phyloP scores from a whole-genome alignment of 2,888 invertebrate species.

The Lycia hirtaria region DNA sequence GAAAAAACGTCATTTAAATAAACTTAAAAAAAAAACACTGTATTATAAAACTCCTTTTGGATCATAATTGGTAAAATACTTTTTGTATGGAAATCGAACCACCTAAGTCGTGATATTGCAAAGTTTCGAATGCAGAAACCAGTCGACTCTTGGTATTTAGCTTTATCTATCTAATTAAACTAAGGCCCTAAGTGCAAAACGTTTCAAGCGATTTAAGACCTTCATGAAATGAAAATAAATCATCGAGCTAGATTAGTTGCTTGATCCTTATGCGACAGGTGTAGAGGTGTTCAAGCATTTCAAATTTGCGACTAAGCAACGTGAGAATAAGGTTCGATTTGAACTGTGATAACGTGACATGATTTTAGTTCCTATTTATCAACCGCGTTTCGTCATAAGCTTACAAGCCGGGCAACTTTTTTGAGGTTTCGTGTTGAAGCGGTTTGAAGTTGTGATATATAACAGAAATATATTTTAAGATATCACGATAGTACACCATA shows the following conservation, averaged over 20 bases:
- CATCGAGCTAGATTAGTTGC: slow-evolving; percentile 73
- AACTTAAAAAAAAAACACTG: too few species aligned
- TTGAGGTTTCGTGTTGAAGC: slow-evolving; percentile 28
- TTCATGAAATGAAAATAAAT: slow-evolving; percentile 53
- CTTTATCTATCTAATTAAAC: slow-evolving; percentile 56
- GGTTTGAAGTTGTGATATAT: too few species aligned
- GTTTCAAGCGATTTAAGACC: slow-evolving; percentile 59
- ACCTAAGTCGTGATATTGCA: slow-evolving; percentile 62
- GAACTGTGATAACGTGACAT: slow-evolving; percentile 44
- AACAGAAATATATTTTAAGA: too few species aligned
- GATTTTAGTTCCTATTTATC: slow-evolving; percentile 65
- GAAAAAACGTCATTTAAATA: too few species aligned
- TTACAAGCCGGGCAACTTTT: slow-evolving; percentile 39
- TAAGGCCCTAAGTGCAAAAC: slow-evolving; percentile 61
- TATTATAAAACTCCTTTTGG: too few species aligned
- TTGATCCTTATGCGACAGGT: slow-evolving; percentile 77
- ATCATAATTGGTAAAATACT: too few species aligned
- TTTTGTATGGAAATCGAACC: too few species aligned
- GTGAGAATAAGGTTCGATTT: slow-evolving; percentile 56
- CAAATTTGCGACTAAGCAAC: slow-evolving; percentile 50
- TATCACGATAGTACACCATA: too few species aligned
- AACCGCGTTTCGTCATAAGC: slow-evolving; percentile 68
- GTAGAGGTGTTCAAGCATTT: slow-evolving; percentile 52
- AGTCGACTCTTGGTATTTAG: slow-evolving; percentile 69
- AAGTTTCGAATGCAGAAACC: slow-evolving; percentile 48